Conservation (phyloP, 1,140 invertebrate genomes). For the Drosophila takahashii region DNA sequence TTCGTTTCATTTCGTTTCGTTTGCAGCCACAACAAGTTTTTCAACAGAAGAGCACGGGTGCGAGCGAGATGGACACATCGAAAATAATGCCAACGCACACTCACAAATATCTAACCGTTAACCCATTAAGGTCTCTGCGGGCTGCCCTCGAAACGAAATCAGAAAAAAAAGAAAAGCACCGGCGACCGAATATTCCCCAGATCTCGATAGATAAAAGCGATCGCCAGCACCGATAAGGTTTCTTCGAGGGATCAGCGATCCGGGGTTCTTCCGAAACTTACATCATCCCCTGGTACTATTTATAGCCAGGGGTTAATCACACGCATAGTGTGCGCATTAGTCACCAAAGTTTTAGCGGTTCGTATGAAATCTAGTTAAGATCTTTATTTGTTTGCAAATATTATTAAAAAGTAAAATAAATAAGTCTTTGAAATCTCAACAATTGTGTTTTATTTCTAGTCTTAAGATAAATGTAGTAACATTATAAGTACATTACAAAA, state of each 20-base stretch:
- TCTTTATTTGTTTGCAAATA: background rate
- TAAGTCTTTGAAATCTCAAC: too few relatives aligned
- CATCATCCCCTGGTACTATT: background rate
- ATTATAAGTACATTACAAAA: too few relatives aligned
- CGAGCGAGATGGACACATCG: constrained; percentile 18
- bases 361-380: background rate
- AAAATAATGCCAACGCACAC: constrained; percentile 32
- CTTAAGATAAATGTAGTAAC: too few relatives aligned
- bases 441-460: background rate
- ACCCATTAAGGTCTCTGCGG: constrained; percentile 45
- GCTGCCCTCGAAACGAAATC: constrained; percentile 10
- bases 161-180: constrained; percentile 8
- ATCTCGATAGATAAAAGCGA: constrained; percentile 30
- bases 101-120: constrained; percentile 54
- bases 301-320: background rate
- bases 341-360: background rate
- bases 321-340: background rate
- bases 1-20: constrained; percentile 48
- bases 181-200: constrained; percentile 14
- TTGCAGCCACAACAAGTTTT: constrained; percentile 76
- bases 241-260: background rate
- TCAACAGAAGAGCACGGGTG: constrained; percentile 48
- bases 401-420: too few relatives aligned
- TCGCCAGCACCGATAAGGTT: constrained; percentile 15
- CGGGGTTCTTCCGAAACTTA: background rate